Percentiles rank a stretch among this genome's conserved stretches.
These are phyloP conservation scores for Todus mexicanus DNA, from an alignment of 2,797 vertebrate species.

Conservation along the genomic window DNA sequence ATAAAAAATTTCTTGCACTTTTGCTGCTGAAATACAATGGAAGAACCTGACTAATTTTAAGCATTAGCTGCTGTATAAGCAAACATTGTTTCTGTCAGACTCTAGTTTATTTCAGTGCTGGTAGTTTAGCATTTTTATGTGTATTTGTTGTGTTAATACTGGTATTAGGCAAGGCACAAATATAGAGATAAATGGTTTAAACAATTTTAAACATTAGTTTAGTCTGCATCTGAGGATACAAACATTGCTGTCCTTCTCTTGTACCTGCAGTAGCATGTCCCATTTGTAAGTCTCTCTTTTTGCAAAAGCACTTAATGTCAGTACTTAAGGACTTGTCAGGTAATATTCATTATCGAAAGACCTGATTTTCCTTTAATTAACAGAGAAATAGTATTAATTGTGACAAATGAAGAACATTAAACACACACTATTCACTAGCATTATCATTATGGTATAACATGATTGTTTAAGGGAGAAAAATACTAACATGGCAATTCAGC, in stretches of 20 bases:
- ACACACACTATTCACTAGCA: neutral
- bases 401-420: neutral
- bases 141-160: neutral
- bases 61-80: neutral
- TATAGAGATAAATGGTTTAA: neutral
- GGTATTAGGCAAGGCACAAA: neutral
- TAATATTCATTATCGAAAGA: neutral
- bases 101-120: neutral
- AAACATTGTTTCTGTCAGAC: fast-evolving
- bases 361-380: neutral
- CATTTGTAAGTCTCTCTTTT: neutral
- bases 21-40: neutral
- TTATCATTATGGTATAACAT: neutral
- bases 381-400: neutral
- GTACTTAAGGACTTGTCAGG: neutral
- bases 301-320: neutral
- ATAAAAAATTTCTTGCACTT: neutral
- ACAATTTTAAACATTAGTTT: neutral
- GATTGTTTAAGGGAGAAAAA: neutral
- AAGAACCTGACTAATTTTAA: neutral
- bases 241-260: neutral
- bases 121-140: neutral
- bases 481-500: neutral
- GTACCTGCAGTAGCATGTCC: neutral
- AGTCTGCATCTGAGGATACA: neutral